Base-by-base conservation (phyloP, 2,888 invertebrate species). In the Perizoma affinitatum region DNA sequence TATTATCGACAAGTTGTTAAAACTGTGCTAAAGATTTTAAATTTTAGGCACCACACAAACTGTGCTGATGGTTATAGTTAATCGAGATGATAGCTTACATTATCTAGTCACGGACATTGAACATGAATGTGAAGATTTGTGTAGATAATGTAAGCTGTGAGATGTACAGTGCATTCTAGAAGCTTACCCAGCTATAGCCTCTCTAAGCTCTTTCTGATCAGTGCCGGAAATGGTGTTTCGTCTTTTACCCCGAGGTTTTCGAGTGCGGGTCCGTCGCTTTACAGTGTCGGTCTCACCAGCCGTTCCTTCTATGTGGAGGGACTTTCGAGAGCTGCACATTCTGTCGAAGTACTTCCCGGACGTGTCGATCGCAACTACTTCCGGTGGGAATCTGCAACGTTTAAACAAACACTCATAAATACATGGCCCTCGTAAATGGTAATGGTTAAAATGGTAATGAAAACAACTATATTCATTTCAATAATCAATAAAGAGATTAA, bases 161-260 rank as follows among this genome's bases (percentile, higher is more conserved):
- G 76, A 78, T 82, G 79, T 83, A 83, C 79, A 79, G 91, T 92
- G 90, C 90, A 88, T 73, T 80, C 89, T 88, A 88, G 75, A 92
- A 87, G 95, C 96, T 94, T 94, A 96, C 97, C 96, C 96, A 91
- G 95, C 96, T 79, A 96, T 94, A 80, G 96, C 97, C 89, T 96
- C 96, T 87, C 95, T 95, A 87, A 97, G 96, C 93, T 97, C 97
- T 92, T 96, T 96, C 84, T 96, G 96, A 93, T 97, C 97, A 78
- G 96, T 97, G 86, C 97, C 97, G 76, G 97, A 96, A 83, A 98
- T 96, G 78, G 97, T 98, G 90, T 97, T 98, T 84, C 97, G 94
- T 93, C 97, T 94, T 92, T 96, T 96, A 87, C 96, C 96, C 73
- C 97, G 94, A 68, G 96, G 95, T 87, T 96, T 95, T 74, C 96